Evolutionary conservation across 2,888 invertebrate genomes (phyloP), one percentile per base, ranked within the genome.

Genomic region (Microctonus hyperodae): DNA sequence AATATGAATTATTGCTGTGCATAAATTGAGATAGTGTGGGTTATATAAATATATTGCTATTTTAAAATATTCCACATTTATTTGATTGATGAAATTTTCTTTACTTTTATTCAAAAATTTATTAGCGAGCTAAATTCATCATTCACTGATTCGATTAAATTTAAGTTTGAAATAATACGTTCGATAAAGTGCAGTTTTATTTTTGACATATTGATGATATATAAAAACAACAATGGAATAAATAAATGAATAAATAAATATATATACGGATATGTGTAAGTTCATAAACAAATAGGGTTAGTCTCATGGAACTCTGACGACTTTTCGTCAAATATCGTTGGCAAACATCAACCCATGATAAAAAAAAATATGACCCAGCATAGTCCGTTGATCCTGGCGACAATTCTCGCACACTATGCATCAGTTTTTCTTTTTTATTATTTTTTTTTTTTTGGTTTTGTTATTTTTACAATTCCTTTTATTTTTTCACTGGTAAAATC

Each of bases 161-260:
- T 35, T 35, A 35, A 35, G 3, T 37, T n/a, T 37, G 13, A 44
- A 44, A n/a, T 44, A 16, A 7, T n/a, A 1, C 16, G 9, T 44
- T 16, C 16, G 6, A 2, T 3, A 44, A 20, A n/a, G 16, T 44
- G 16, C 6, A 16, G 2, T 44, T 16, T 7, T 16, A 44, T 16
- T 16, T 20, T 44, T 16, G 6, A 44, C 6, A 44, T n/a, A 16
- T 16, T 44, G 16, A 44, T 3, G 16, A 44, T 7, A 44, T 16
- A n/a, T 16, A 16, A 1, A 7, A 7, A 44, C 16, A 44, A 44
- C 44, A 81, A 81, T 81, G 78, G 79, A 79, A 23, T 33, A 16
- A 33, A 55, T 55, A 28, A 22, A 20, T 33, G 33, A 50, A 80
- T 78, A 79, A 79, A 77, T 80, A 79, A 81, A 48, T 51, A 59